Base-by-base conservation (phyloP, 1,140 invertebrate genomes). In the Euborellia annulipes region DNA sequence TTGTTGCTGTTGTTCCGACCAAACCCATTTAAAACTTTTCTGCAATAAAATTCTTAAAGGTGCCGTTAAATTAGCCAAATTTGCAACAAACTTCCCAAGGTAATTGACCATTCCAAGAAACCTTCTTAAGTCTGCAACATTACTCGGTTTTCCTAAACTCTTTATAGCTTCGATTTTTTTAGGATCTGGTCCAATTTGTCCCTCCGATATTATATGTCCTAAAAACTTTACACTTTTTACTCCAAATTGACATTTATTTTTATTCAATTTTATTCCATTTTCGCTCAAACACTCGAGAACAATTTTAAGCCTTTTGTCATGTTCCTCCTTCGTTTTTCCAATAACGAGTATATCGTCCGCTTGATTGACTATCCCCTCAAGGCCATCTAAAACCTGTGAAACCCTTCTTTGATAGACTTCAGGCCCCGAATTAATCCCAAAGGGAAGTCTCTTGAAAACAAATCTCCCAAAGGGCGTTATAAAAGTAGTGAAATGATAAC, bases 241-340 rank as follows among this genome's bases (percentile, higher is more conserved):
- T 17, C 44, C 32, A 45, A 52, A 59, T 32, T 50, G 39, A 40
- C 47, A 48, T 45, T 60, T 61, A 9, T 50, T 43, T 20, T 41
- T 3, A 45, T 54, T 52, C 44, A 59, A 50, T 49, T 52, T 52
- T 21, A 54, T 37, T 32, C 49, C 48, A 22, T 41, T 20, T 41
- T 42, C 34, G 11, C 32, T n/a, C 21, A 50, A 50, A 45, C 51
- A 48, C n/a, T 49, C 22, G 1, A 58, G 20, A 0, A 66, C 55
- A 36, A 50, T 19, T 46, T 46, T 48, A 14, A 67, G 46, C 41
- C 51, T 60, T 36, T 50, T 36, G 47, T 54, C 54, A 53, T 60
- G 52, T 43, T 60, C 53, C 20, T 49, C 41, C 27, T 50, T 46
- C 36, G 30, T 50, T 23, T 43, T 32, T 2, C 47, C 58, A 32